Percentiles rank a stretch among this genome's conserved stretches.
phyloP scores from a whole-genome alignment of 2,888 invertebrate species.

The Epirrhoe alternata region DNA sequence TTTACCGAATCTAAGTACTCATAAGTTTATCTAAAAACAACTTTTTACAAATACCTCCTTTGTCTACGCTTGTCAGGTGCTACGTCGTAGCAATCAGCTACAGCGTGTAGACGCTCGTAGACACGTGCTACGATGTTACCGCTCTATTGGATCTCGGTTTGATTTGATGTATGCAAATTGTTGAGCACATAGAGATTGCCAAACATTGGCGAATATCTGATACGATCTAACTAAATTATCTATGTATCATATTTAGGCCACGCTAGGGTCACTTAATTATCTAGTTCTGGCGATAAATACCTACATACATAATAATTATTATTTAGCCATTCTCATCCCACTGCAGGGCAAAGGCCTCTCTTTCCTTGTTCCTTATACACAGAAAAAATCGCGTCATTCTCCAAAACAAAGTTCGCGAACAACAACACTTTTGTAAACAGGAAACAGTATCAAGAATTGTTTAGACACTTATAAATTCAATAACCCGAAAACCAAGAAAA shows the following conservation, averaged over 20 bases:
- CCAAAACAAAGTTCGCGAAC: neutral
- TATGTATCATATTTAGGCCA: neutral
- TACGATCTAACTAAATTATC: neutral
- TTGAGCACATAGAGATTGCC: conserved; percentile 12
- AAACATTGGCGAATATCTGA: conserved; percentile 14
- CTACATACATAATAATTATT: too few species aligned
- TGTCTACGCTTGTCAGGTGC: conserved; percentile 11
- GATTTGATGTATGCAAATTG: conserved; percentile 30
- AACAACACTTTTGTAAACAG: neutral
- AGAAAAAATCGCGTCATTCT: neutral
- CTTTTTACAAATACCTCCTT: neutral
- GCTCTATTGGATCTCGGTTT: conserved; percentile 25
- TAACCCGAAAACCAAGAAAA: neutral
- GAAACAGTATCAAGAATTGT: neutral
- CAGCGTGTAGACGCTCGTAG: conserved; percentile 36
- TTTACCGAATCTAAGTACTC: too few species aligned
- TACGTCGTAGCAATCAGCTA: conserved; percentile 28
- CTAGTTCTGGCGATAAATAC: neutral
- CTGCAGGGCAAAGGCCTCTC: too few species aligned
- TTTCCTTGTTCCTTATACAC: too few species aligned
- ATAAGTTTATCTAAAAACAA: neutral
- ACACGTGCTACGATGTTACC: conserved; percentile 33
- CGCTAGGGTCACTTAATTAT: neutral
- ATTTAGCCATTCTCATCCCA: too few species aligned
- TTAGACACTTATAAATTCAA: neutral